Base-by-base conservation (phyloP, 2,113 vertebrate genomes). In the Taxidea taxus region DNA sequence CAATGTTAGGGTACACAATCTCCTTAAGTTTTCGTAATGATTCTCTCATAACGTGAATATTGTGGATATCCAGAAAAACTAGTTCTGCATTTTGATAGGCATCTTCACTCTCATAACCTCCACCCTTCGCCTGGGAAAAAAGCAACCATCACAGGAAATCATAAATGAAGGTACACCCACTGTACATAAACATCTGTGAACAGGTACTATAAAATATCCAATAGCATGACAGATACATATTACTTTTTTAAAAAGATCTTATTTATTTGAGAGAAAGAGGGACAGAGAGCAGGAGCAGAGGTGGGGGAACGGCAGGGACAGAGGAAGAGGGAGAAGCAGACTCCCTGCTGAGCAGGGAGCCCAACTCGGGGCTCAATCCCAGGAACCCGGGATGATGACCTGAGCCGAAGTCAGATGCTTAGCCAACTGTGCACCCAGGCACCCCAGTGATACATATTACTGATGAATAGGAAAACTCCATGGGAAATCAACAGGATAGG, bases 11-110 rank as follows among this genome's bases (percentile, higher is more conserved):
- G 96, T 99, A 99, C 6, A 99, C 99, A 74, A 99, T 99, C 91
- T 99, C 99, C 98, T 99, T 99, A 62, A 99, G 98, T 97, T 99
- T 99, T 78, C 99, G 98, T 15, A 99, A 99, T 0, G 99, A 99
- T 97, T 99, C 99, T 89, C 99, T 99, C 99, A 99, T 99, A 56
- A 99, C 99, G 0, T 99, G 99, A 97, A 99, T 99, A 84, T 99
- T 99, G 96, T 99, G 99, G 97, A 99, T 99, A 96, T 99, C 99
- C 98, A 99, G 97, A 97, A 99, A 99, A 95, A 99, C 98, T 51
- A 99, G 98, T 95, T 99, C 99, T 47, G 99, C 99, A 54, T 99
- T 99, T 98, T 99, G 99, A 98, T 99, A 99, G 11, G 99, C 99
- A 81, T 99, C 99, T 97, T 99, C 99, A 2, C 99, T 99, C 98